phyloP scores from a whole-genome alignment of 2,113 vertebrate genomes.

The Sinocyclocheilus grahami region DNA sequence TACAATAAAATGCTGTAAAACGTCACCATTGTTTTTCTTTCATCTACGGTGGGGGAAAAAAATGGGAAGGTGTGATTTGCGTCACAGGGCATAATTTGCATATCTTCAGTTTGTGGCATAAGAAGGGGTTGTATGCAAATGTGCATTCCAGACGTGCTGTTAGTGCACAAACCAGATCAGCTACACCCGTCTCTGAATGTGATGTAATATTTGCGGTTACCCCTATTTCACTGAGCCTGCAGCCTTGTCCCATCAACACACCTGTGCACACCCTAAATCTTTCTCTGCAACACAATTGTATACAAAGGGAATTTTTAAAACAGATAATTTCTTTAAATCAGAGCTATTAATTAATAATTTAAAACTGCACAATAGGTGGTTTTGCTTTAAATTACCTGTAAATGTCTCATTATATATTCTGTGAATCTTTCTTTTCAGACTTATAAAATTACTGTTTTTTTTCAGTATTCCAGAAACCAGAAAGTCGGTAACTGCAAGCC shows the following conservation, averaged over 20 bases:
- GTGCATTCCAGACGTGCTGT: constrained; percentile 8
- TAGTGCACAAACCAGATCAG: not conserved
- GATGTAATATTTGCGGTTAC: not conserved
- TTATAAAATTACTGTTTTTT: not conserved
- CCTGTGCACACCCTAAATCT: not conserved
- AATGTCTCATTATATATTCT: not conserved
- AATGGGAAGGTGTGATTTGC: constrained; percentile 12
- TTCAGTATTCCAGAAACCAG: not conserved
- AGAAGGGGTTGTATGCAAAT: constrained; percentile 29
- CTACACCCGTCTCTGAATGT: constrained; percentile 8
- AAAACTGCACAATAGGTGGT: too few species aligned
- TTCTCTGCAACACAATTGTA: not conserved
- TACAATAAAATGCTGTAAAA: constrained; percentile 72
- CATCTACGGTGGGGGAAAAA: not conserved
- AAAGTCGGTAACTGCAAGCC: not conserved
- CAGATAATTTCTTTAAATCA: not conserved
- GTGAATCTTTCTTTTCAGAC: not conserved
- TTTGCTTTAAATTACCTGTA: not conserved
- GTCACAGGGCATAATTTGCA: constrained; percentile 9
- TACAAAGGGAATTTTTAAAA: not conserved
- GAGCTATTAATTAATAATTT: not conserved
- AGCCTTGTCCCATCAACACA: constrained; percentile 9
- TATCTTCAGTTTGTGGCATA: constrained; percentile 8
- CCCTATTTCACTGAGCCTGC: not conserved
- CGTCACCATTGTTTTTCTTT: not conserved